phyloP scores from a whole-genome alignment of 2,797 vertebrate genomes.

The Sebastes kiyomatsui region DNA sequence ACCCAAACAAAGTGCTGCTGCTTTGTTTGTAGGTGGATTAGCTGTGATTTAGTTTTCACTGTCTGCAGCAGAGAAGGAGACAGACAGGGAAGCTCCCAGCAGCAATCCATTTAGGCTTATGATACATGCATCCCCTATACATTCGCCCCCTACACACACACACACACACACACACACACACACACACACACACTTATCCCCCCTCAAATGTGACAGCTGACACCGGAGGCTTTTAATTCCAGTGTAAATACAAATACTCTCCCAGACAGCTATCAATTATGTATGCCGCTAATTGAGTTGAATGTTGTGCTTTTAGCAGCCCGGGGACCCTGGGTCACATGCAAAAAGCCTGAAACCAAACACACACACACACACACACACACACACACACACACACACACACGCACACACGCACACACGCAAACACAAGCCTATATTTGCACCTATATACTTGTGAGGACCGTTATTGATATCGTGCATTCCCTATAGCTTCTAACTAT shows the following conservation, averaged over 20 bases:
- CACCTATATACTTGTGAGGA: neutral
- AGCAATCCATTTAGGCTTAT: constrained; percentile 41
- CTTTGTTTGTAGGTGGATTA: constrained; percentile 45
- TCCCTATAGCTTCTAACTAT: neutral
- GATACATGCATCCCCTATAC: constrained; percentile 1
- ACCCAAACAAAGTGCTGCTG: constrained; percentile 11
- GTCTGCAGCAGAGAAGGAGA: constrained; percentile 23
- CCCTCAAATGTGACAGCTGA: constrained; percentile 75
- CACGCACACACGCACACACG: too few species aligned
- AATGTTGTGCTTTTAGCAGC: constrained; percentile 82
- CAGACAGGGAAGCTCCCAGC: constrained; percentile 27
- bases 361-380: constrained; percentile 37
- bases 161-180: constrained; percentile 33
- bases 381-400: neutral
- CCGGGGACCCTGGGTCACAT: constrained; percentile 64
- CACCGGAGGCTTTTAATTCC: constrained; percentile 88
- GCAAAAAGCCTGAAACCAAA: constrained; percentile 60
- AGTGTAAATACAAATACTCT: constrained; percentile 87
- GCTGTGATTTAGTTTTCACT: constrained; percentile 44
- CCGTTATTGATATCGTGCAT: neutral
- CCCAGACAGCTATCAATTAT: constrained; percentile 87
- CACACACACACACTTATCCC: constrained; percentile 31
- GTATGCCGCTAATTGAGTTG: constrained; percentile 83
- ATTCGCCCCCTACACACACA: neutral
- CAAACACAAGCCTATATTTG: neutral